phyloP scores from a whole-genome alignment of 2,113 vertebrate species.

The Notiomystis cincta region DNA sequence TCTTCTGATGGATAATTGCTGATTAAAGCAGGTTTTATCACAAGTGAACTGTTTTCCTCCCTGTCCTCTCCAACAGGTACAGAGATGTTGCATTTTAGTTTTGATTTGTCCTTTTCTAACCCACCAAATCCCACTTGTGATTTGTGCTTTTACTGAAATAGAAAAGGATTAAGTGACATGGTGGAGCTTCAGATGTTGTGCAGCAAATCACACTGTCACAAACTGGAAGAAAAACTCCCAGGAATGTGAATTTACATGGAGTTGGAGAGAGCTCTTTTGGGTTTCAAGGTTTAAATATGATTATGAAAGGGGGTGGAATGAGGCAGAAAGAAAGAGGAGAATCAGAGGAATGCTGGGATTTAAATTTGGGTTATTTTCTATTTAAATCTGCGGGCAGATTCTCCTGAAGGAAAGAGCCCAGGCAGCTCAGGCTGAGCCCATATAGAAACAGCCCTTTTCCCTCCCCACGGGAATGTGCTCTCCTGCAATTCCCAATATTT shows the following conservation, averaged over 20 bases:
- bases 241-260: neutral
- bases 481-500: neutral
- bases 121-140: neutral
- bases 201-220: neutral
- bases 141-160: neutral
- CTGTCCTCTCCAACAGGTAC: neutral
- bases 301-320: neutral
- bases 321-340: neutral
- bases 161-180: neutral
- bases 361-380: neutral
- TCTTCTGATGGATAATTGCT: neutral
- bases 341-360: neutral
- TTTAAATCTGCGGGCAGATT: neutral
- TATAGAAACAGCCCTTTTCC: neutral
- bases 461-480: neutral
- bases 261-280: neutral
- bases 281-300: neutral
- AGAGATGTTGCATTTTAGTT: neutral
- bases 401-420: neutral
- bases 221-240: neutral
- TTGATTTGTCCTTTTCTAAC: neutral
- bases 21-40: neutral
- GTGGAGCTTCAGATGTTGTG: neutral
- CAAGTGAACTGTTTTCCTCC: neutral
- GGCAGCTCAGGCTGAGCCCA: neutral